Percentiles rank a stretch among this genome's conserved stretches.
Conservation (phyloP, 2,888 invertebrate genomes). For the Meta bourneti region DNA sequence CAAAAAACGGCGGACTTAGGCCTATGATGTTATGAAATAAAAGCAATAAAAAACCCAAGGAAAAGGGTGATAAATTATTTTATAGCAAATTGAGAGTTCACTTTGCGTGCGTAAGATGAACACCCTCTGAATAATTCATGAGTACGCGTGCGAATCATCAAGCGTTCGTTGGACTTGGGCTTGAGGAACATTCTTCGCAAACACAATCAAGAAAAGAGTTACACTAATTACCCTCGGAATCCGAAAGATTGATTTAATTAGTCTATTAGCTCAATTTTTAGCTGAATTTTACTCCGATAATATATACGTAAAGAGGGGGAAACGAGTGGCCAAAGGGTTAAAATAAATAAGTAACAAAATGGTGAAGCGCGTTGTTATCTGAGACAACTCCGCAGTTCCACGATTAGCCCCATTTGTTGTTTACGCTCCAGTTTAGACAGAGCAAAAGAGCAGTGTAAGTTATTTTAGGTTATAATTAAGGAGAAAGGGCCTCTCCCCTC, state of each 20-base stretch:
- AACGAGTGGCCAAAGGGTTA: background rate
- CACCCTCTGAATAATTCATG: constrained; percentile 65
- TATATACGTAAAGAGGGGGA: constrained; percentile 23
- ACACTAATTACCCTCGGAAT: constrained; percentile 61
- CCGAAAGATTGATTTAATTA: constrained; percentile 69
- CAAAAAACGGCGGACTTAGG: background rate
- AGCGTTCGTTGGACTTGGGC: constrained; percentile 1
- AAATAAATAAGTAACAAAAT: background rate
- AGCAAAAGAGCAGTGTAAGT: constrained; percentile 30
- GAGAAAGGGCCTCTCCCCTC: background rate
- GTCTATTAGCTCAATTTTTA: constrained; percentile 57
- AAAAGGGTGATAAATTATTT: constrained; percentile 69
- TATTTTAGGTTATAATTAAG: constrained; percentile 68
- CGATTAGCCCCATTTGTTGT: constrained; percentile 48
- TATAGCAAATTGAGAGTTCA: constrained; percentile 69
- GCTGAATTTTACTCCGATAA: constrained; percentile 39
- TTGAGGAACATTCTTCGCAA: constrained; percentile 9
- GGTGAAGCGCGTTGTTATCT: background rate
- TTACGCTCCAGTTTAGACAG: constrained; percentile 25
- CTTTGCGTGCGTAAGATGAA: constrained; percentile 45
- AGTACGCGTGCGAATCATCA: constrained; percentile 24
- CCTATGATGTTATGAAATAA: constrained; percentile 33
- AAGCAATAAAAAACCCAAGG: constrained; percentile 12
- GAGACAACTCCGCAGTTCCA: background rate
- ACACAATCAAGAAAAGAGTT: constrained; percentile 33